Evolutionary conservation across 2,888 invertebrate species (phyloP).

Genomic region (Buathra laborator): DNA sequence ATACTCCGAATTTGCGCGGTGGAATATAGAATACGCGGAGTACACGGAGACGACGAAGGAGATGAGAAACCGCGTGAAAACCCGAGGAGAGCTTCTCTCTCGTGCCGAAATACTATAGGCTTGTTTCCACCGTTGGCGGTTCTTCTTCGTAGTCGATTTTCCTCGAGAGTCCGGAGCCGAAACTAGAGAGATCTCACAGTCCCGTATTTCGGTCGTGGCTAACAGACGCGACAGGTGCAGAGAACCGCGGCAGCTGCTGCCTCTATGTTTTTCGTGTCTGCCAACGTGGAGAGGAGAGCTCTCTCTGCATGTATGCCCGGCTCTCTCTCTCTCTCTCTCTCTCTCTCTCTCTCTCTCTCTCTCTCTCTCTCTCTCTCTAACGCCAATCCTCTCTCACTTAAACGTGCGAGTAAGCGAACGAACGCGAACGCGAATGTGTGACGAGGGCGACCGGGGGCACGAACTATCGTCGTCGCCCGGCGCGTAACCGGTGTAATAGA

Average conservation of each 20-base stretch:
- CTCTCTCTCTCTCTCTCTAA: conserved; percentile 19
- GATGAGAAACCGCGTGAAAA: conserved; percentile 19
- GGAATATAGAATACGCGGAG: not conserved
- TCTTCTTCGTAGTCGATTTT: conserved; percentile 52
- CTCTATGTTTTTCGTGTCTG: conserved; percentile 78
- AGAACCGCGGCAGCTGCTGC: conserved; percentile 78
- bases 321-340: conserved; percentile 37
- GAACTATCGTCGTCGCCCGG: conserved; percentile 28
- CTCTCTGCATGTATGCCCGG: conserved; percentile 4
- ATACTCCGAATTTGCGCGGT: not conserved
- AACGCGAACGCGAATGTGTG: conserved; percentile 40
- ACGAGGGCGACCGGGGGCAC: conserved; percentile 33
- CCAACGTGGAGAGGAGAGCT: conserved; percentile 67
- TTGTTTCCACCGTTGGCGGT: conserved; percentile 27
- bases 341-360: conserved; percentile 2
- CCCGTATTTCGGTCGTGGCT: conserved; percentile 80
- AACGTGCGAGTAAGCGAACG: conserved; percentile 51
- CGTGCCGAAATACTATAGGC: conserved; percentile 35
- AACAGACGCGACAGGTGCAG: conserved; percentile 78
- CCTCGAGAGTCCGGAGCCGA: conserved; percentile 44
- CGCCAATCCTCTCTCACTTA: conserved; percentile 44
- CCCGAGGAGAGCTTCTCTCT: conserved; percentile 13
- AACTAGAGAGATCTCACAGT: conserved; percentile 55
- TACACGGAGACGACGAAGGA: not conserved
- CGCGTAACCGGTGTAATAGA: conserved; percentile 37